Conservation (phyloP, 2,113 vertebrate species). For the Caracal caracal region DNA sequence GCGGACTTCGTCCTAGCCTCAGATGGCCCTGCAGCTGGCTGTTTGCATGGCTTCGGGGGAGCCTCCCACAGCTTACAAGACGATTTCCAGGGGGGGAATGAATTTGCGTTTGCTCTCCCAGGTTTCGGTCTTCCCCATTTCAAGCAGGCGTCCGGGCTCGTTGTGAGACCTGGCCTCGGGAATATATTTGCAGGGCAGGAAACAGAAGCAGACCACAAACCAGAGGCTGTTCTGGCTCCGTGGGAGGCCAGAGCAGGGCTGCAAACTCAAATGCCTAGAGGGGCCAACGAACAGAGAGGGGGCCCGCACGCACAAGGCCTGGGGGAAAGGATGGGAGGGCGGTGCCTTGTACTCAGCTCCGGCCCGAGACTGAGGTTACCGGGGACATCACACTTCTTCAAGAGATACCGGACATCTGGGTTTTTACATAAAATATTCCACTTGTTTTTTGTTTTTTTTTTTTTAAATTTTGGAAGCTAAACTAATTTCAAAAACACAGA, state of each 20-base stretch:
- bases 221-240: background rate
- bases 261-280: background rate
- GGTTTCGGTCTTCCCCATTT: background rate
- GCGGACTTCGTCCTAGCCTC: background rate
- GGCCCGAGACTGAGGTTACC: background rate
- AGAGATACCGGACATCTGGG: background rate
- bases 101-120: background rate
- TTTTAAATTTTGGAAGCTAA: background rate
- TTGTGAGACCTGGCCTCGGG: background rate
- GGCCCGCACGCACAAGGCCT: accelerated
- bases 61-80: background rate
- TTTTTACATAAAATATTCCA: background rate
- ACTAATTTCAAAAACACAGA: background rate
- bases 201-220: background rate
- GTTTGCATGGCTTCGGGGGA: background rate
- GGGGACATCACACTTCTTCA: no score
- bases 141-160: background rate
- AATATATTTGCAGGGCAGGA: background rate
- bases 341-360: background rate
- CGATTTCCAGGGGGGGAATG: background rate
- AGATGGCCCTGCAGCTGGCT: no score
- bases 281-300: background rate
- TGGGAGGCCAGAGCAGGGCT: background rate
- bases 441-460: background rate
- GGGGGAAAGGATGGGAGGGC: background rate